Conservation (phyloP, 2,113 vertebrate genomes). For the Microcebus jonahi region DNA sequence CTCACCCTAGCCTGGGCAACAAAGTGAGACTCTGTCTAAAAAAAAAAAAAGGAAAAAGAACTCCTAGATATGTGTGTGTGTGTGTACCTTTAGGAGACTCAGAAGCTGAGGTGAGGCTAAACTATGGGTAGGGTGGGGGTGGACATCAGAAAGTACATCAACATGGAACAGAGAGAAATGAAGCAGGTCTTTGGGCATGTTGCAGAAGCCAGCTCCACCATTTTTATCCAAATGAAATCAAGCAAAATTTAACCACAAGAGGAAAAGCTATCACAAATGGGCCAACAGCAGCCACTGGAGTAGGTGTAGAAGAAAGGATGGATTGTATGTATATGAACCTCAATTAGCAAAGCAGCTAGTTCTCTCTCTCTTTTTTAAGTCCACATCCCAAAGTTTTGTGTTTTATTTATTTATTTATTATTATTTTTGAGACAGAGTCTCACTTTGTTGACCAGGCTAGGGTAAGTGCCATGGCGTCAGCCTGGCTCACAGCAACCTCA, state of each 20-base stretch:
- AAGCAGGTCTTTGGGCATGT: background rate
- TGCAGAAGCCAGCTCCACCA: background rate
- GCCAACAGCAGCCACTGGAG: background rate
- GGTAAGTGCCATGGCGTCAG: too few species aligned
- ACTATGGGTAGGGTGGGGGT: background rate
- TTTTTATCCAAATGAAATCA: constrained; percentile 12
- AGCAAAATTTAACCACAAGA: background rate
- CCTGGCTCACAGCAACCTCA: too few species aligned
- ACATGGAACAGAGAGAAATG: background rate
- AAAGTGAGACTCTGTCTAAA: too few species aligned
- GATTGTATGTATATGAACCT: background rate
- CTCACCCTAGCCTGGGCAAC: too few species aligned
- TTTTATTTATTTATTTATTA: background rate
- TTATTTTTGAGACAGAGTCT: too few species aligned
- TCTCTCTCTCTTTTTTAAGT: background rate
- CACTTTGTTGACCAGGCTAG: too few species aligned
- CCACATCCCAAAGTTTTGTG: background rate
- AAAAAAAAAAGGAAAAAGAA: background rate
- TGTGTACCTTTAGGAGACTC: background rate
- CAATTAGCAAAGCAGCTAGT: background rate
- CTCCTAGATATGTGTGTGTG: background rate
- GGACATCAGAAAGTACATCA: background rate
- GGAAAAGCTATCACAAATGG: background rate
- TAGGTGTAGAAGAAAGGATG: background rate
- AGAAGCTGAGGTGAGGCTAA: background rate